Base-by-base conservation (phyloP, 1,140 invertebrate species). In the Colletes latitarsis region DNA sequence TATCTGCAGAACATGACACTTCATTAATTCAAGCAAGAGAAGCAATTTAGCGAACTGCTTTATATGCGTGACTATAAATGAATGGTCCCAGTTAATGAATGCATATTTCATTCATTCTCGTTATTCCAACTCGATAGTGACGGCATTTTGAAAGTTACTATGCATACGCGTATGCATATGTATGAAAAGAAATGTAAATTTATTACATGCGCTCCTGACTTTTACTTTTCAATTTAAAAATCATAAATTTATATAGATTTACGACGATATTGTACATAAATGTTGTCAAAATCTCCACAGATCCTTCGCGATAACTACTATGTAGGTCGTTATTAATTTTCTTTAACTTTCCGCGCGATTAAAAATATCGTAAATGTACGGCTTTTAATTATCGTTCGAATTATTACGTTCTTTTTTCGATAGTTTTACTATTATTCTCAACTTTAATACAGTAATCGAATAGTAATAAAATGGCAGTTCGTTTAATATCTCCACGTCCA, bases 231-330 rank as follows among this genome's bases (percentile, higher is more conserved):
- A 14, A 67, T 58, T n/a, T 41, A 30, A 39, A n/a, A 9, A 76
- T 1, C 71, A 30, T 15, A 17, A 46, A 17, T 39, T 52, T 43
- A 62, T 74, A 74, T 12, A 53, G 62, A 74, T 63, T 74, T 39
- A 30, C 39, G 15, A 53, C 43, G 9, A 17, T 41, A 4, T 12
- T 17, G 6, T 49, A 43, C n/a, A 73, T 73, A 69, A 69, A 55
- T 68, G 8, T 30, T n/a, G 4, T 4, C 4, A 39, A n/a, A 52
- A 1, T 30, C 5, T 21, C 43, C 5, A 2, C 30, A 30, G 30
- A 30, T 30, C n/a, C n/a, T n/a, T n/a, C n/a, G n/a, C n/a, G n/a
- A n/a, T n/a, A n/a, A n/a, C n/a, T n/a, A n/a, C n/a, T n/a, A n/a
- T n/a, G n/a, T n/a, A n/a, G n/a, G n/a, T n/a, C n/a, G n/a, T n/a